Conservation (phyloP, 2,797 vertebrate species). For the Antrozous pallidus region DNA sequence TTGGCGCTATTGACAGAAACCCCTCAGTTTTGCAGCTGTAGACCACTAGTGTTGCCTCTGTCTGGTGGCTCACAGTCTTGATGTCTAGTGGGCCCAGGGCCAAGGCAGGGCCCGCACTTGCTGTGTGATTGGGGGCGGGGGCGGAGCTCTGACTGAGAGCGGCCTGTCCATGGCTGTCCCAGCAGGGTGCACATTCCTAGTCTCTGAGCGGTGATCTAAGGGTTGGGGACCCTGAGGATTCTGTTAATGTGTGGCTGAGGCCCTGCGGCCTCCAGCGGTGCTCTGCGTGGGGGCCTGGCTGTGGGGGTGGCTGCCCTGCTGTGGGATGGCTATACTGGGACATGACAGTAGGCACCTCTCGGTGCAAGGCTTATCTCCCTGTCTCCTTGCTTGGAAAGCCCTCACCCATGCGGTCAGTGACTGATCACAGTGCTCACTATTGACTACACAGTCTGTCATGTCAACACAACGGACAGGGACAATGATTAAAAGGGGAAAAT, state of each 20-base stretch:
- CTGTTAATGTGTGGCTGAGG: background rate
- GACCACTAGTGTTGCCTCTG: rapidly evolving
- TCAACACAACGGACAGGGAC: background rate
- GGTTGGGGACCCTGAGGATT: too few relatives aligned
- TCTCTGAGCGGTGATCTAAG: too few relatives aligned
- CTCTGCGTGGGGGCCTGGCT: too few relatives aligned
- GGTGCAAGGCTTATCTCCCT: too few relatives aligned
- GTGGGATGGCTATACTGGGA: too few relatives aligned
- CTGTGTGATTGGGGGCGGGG: background rate
- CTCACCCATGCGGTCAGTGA: background rate
- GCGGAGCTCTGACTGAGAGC: background rate
- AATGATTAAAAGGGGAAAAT: background rate
- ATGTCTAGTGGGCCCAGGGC: background rate
- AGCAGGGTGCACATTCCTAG: background rate
- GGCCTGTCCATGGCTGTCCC: background rate
- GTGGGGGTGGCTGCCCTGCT: too few relatives aligned
- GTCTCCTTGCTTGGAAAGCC: too few relatives aligned
- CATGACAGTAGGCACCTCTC: too few relatives aligned
- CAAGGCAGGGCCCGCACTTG: background rate
- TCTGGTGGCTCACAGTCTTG: background rate
- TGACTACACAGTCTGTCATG: background rate
- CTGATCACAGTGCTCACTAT: background rate
- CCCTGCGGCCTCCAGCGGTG: background rate
- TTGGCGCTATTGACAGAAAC: background rate
- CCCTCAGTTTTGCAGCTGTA: background rate